phyloP scores from a whole-genome alignment of 2,888 invertebrate genomes.

The Sinotaia quadrata region DNA sequence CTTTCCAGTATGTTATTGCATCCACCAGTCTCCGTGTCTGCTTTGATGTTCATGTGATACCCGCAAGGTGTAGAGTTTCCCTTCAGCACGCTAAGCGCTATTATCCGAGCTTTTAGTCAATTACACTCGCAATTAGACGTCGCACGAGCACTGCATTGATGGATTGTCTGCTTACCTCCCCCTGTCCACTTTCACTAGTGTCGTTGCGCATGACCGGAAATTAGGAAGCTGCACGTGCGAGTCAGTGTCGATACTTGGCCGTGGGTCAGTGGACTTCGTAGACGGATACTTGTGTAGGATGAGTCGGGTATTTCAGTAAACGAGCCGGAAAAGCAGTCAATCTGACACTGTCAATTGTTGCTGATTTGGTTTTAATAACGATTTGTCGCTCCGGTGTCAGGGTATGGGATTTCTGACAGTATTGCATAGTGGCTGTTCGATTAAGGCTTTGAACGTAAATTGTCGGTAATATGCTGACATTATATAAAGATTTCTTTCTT shows the following conservation, averaged over 20 bases:
- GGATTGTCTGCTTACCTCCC: constrained; percentile 6
- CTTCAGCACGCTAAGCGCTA: background rate
- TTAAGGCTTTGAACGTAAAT: background rate
- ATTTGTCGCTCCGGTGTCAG: background rate
- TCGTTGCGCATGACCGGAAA: constrained; percentile 12
- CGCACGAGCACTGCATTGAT: background rate
- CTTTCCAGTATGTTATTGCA: background rate
- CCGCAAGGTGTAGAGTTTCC: background rate
- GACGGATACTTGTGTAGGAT: background rate
- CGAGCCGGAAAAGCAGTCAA: background rate
- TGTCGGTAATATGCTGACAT: too few species aligned
- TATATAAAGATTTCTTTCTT: background rate
- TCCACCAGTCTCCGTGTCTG: background rate
- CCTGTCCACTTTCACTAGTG: constrained; percentile 4
- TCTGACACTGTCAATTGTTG: background rate
- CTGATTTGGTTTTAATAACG: constrained; percentile 2
- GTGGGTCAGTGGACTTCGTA: constrained; percentile 4
- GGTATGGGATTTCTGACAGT: background rate
- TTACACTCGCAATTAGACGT: constrained; percentile 7
- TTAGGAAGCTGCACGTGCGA: constrained; percentile 7
- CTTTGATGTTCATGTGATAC: background rate
- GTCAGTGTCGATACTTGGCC: background rate
- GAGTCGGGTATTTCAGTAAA: background rate
- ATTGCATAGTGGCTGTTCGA: background rate
- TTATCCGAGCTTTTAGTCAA: constrained; percentile 16